These are phyloP conservation scores for Labeo rohita DNA, from an alignment of 2,113 vertebrate species.

Conservation along the genomic window DNA sequence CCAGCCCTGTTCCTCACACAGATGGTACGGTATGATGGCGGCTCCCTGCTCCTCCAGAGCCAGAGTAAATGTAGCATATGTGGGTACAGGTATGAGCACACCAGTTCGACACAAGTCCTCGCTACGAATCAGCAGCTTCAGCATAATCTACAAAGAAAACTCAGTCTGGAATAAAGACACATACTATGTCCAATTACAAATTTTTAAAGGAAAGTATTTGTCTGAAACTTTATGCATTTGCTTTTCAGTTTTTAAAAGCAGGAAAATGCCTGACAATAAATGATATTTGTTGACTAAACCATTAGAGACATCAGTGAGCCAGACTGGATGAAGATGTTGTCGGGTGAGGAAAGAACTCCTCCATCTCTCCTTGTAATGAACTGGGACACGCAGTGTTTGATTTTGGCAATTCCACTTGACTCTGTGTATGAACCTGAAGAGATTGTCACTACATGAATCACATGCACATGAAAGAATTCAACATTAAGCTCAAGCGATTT, in stretches of 20 bases:
- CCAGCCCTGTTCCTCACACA: conserved; percentile 75
- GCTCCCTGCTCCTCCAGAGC: conserved; percentile 56
- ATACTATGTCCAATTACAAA: background rate
- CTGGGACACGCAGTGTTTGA: conserved; percentile 62
- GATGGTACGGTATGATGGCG: conserved; percentile 65
- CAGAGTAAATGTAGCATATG: background rate
- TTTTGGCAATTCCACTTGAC: conserved; percentile 52
- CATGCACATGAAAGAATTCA: background rate
- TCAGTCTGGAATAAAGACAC: background rate
- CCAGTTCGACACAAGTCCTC: conserved; percentile 60
- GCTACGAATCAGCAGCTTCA: conserved; percentile 63
- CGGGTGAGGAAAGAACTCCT: conserved; percentile 63
- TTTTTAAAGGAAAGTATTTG: background rate
- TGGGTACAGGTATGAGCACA: conserved; percentile 70
- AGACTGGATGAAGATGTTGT: conserved; percentile 67
- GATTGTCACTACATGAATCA: background rate
- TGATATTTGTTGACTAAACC: conserved; percentile 60
- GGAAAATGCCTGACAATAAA: background rate
- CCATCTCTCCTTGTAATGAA: conserved; percentile 74
- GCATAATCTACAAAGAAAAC: conserved; percentile 59
- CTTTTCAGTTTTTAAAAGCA: no score
- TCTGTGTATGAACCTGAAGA: conserved; percentile 69
- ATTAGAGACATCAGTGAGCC: conserved; percentile 68
- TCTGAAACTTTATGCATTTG: no score
- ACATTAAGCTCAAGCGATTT: background rate